A percentile compares a stretch with the other conserved stretches of the same genome.
phyloP scores from a whole-genome alignment of 2,888 invertebrate genomes.

The Mythimna loreyi region DNA sequence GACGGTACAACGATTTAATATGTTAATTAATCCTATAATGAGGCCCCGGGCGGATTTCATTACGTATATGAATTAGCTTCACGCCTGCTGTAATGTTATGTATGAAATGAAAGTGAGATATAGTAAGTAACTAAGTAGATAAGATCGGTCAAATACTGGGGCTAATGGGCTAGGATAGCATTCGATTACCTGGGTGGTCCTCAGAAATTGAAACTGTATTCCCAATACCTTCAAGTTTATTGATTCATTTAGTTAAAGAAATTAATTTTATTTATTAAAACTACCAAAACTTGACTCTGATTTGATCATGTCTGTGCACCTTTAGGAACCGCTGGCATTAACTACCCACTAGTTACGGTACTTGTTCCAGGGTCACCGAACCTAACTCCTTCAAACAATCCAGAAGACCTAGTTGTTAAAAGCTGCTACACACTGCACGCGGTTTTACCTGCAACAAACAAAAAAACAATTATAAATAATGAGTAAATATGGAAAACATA shows the following conservation, averaged over 20 bases:
- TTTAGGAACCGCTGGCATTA: too few relatives aligned
- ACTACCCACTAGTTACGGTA: too few relatives aligned
- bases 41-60: conserved; percentile 39
- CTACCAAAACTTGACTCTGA: too few relatives aligned
- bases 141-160: too few relatives aligned
- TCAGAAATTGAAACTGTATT: too few relatives aligned
- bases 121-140: neutral
- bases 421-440: neutral
- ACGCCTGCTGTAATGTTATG: conserved; percentile 10
- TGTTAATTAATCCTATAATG: conserved; percentile 48
- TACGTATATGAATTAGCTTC: conserved; percentile 35
- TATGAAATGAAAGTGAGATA: neutral
- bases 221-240: too few relatives aligned
- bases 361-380: too few relatives aligned
- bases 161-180: neutral
- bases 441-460: conserved; percentile 49
- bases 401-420: neutral
- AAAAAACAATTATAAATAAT: conserved; percentile 19
- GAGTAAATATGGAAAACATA: neutral
- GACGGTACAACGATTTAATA: conserved; percentile 42
- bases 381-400: neutral
- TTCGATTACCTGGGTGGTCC: neutral
- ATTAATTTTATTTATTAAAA: too few relatives aligned
- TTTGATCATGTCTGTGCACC: too few relatives aligned
- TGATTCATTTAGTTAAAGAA: too few relatives aligned